Evolutionary conservation across 1,140 invertebrate genomes (phyloP), one percentile per base, ranked within the genome.

Genomic region (Capitella teleta): DNA sequence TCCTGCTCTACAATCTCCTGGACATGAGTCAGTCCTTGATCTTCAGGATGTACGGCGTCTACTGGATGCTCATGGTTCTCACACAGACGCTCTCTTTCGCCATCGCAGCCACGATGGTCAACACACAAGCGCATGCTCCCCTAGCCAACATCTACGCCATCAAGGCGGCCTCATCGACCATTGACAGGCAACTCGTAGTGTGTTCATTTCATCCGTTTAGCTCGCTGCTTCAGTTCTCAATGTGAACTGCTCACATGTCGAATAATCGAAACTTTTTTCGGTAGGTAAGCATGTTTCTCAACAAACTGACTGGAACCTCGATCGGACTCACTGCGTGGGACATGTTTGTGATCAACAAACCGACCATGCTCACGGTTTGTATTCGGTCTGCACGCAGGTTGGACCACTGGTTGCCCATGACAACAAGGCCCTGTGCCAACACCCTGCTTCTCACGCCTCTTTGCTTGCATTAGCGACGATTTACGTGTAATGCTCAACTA

Each of bases 311-410:
- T n/a, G 57, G 60, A 1, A 49, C 52, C 3, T 52, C 51, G 5
- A 55, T 63, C 21, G 61, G 61, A 1, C 49, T 63, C 6, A 57
- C 58, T 8, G 61, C 61, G 0, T 54, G 60, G 37, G 55, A 58
- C 34, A 37, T 63, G 30, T 63, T 63, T 47, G 59, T 58, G 0
- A 57, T 63, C 8, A 57, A 63, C 42, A 61, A 54, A 45, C 57
- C 60, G 10, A 59, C 61, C 8, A 61, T 63, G 32, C 54, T 63
- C 1, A 59, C 61, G 25, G 61, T 63, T n/a, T n/a, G n/a, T n/a
- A n/a, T n/a, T n/a, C n/a, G n/a, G n/a, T n/a, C n/a, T n/a, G n/a
- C n/a, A n/a, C n/a, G n/a, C n/a, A n/a, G n/a, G n/a, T n/a, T n/a
- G n/a, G n/a, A n/a, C n/a, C n/a, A n/a, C n/a, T n/a, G n/a, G n/a